Percentiles rank a stretch among this genome's conserved stretches.
Conservation (phyloP, 2,888 invertebrate species). For the Brassicogethes aeneus region DNA sequence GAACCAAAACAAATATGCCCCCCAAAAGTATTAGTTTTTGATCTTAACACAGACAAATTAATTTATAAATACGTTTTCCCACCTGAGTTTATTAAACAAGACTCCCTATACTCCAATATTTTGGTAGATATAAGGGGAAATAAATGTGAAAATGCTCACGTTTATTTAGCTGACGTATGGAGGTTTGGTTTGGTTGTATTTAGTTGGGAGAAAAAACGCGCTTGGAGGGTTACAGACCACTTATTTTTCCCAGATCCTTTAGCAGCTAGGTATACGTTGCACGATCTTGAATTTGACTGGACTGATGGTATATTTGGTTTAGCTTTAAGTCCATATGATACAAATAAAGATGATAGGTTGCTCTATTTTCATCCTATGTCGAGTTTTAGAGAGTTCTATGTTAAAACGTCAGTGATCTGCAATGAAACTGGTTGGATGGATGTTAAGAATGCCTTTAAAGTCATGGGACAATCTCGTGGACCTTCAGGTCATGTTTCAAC, state of each 20-base stretch:
- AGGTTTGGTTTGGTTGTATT: conserved; percentile 36
- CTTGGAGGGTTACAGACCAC: conserved; percentile 62
- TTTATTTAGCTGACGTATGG: conserved; percentile 65
- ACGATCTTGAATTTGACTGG: conserved; percentile 73
- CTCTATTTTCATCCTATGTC: conserved; percentile 77
- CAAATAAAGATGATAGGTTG: conserved; percentile 48
- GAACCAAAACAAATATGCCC: conserved; percentile 60
- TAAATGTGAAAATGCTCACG: conserved; percentile 54
- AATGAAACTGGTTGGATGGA: conserved; percentile 47
- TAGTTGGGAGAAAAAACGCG: conserved; percentile 47
- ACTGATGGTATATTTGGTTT: conserved; percentile 72
- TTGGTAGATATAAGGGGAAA: conserved; percentile 51
- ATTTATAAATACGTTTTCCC: conserved; percentile 58
- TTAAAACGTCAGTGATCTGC: conserved; percentile 55
- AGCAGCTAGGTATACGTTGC: conserved; percentile 63
- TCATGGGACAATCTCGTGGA: conserved; percentile 46
- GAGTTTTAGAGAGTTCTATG: conserved; percentile 68
- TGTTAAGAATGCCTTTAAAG: conserved; percentile 32
- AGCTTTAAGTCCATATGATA: conserved; percentile 51
- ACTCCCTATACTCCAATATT: conserved; percentile 59
- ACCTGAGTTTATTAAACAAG: conserved; percentile 53
- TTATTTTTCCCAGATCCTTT: conserved; percentile 64
- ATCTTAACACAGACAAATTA: conserved; percentile 54
- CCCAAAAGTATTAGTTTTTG: conserved; percentile 64
- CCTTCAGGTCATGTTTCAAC: conserved; percentile 61